phyloP scores from a whole-genome alignment of 2,113 vertebrate species.

The Anseranas semipalmata region DNA sequence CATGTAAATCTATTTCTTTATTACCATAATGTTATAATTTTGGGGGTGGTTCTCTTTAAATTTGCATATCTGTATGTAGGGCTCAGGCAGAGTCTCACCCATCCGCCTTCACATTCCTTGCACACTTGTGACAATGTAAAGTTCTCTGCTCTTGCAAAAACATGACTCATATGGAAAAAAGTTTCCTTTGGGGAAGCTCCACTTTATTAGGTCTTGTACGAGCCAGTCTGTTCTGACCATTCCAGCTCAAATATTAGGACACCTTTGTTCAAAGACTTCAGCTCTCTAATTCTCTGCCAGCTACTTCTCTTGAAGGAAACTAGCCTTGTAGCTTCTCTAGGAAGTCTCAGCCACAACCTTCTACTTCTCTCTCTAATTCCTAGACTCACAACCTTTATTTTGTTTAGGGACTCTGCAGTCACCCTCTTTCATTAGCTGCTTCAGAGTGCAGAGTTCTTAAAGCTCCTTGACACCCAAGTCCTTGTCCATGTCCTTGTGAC shows the following conservation, averaged over 20 bases:
- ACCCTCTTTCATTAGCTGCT: background rate
- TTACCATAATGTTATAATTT: background rate
- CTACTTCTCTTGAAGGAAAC: background rate
- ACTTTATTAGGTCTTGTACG: background rate
- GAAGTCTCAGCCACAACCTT: background rate
- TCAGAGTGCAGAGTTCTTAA: background rate
- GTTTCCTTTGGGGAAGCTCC: background rate
- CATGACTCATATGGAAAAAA: conserved; percentile 16
- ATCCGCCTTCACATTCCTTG: background rate
- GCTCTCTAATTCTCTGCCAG: background rate
- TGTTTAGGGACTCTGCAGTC: background rate
- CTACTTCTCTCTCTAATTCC: background rate
- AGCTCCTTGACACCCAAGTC: background rate
- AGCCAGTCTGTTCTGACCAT: background rate
- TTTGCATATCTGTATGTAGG: background rate
- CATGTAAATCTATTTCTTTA: background rate
- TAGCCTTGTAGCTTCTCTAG: background rate
- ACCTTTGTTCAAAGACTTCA: background rate
- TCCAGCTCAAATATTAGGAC: background rate
- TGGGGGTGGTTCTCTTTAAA: background rate
- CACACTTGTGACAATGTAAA: background rate
- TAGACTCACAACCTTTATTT: background rate
- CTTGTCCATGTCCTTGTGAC: background rate
- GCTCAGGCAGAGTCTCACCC: background rate
- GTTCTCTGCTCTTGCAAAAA: background rate